phyloP scores from a whole-genome alignment of 2,888 invertebrate genomes.

The Electrophaes corylata region DNA sequence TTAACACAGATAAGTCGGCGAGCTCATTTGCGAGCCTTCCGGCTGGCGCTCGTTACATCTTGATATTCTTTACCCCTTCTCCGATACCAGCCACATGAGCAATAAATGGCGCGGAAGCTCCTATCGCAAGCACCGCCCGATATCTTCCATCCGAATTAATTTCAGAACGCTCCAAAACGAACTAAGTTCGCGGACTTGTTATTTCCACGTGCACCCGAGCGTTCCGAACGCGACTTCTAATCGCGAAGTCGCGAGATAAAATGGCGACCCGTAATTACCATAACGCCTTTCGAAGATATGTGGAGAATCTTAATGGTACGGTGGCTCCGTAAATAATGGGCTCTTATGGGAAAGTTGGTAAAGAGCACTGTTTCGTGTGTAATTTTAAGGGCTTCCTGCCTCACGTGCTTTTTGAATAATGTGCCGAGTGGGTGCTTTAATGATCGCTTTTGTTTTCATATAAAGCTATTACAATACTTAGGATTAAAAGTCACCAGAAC shows the following conservation, averaged over 20 bases:
- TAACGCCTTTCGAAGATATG: constrained; percentile 83
- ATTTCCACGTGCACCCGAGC: constrained; percentile 74
- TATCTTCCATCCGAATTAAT: constrained; percentile 85
- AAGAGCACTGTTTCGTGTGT: constrained; percentile 83
- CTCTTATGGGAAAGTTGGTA: constrained; percentile 84
- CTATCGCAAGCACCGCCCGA: constrained; percentile 75
- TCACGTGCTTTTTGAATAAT: constrained; percentile 82
- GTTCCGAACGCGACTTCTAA: constrained; percentile 52
- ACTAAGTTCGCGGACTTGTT: constrained; percentile 82
- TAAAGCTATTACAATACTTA: constrained; percentile 46
- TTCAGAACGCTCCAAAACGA: constrained; percentile 78
- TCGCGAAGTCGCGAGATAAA: constrained; percentile 71
- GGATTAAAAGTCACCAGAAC: no score
- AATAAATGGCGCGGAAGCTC: constrained; percentile 84
- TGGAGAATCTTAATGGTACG: constrained; percentile 84
- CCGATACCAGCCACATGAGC: constrained; percentile 82
- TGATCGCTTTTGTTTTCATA: constrained; percentile 66
- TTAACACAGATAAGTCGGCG: constrained; percentile 82
- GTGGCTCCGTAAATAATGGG: constrained; percentile 83
- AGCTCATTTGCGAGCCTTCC: constrained; percentile 84
- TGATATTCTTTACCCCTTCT: constrained; percentile 84
- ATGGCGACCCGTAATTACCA: constrained; percentile 84
- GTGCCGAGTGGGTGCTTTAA: constrained; percentile 70
- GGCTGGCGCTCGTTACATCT: constrained; percentile 82
- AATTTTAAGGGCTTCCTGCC: constrained; percentile 80